phyloP scores from a whole-genome alignment of 2,113 vertebrate species.

The Eidolon helvum region DNA sequence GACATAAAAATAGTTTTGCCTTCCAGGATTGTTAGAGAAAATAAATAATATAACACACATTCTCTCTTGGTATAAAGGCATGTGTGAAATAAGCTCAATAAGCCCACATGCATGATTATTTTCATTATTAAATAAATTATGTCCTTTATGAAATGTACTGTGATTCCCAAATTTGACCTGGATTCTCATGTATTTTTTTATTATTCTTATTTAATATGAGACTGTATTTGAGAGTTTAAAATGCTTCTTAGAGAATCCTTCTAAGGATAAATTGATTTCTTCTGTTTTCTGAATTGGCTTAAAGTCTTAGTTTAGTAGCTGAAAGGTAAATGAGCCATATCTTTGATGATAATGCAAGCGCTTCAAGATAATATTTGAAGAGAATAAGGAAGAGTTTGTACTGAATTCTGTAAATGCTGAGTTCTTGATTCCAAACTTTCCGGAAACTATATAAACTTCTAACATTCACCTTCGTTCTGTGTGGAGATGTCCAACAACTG shows the following conservation, averaged over 20 bases:
- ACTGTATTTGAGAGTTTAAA: background rate
- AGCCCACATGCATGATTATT: background rate
- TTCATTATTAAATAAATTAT: background rate
- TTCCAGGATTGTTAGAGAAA: background rate
- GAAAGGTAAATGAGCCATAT: background rate
- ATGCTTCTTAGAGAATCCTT: background rate
- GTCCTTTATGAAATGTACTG: background rate
- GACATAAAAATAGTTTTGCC: background rate
- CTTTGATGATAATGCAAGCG: background rate
- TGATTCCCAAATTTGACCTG: background rate
- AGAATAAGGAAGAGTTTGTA: background rate
- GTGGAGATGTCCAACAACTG: rapidly evolving
- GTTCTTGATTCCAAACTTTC: background rate
- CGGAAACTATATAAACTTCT: background rate
- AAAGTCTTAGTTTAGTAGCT: background rate
- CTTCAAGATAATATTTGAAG: background rate
- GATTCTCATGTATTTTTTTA: background rate
- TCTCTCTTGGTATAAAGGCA: background rate
- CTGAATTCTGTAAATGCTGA: background rate
- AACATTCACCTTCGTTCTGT: rapidly evolving
- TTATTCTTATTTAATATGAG: background rate
- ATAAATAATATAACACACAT: background rate
- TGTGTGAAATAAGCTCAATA: background rate
- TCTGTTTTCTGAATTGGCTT: background rate
- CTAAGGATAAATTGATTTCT: background rate